These are phyloP conservation scores for Caenorhabditis auriculariae DNA, from an alignment of 2,888 invertebrate species.

Conservation along the genomic window DNA sequence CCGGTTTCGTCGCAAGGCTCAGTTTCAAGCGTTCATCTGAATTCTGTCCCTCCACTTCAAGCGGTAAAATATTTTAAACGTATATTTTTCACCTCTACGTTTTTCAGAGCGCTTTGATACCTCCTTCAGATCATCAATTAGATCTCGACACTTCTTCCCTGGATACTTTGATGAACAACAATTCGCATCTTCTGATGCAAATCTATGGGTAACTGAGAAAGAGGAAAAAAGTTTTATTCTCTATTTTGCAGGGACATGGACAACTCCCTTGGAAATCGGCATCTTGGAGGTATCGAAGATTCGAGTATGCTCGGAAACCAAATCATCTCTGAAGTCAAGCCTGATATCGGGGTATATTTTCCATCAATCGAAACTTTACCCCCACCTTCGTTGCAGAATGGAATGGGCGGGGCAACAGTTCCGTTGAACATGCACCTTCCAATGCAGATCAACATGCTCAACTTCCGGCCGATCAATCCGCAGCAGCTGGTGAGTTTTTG, in stretches of 20 bases:
- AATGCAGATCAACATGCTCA: constrained; percentile 42
- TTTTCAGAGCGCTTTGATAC: constrained; percentile 34
- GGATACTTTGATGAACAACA: constrained; percentile 42
- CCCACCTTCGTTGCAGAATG: no score
- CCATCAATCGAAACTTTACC: no score
- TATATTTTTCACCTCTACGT: neutral
- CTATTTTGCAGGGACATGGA: constrained; percentile 28
- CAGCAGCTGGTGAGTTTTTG: constrained; percentile 31
- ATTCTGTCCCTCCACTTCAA: constrained; percentile 35
- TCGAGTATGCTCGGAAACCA: constrained; percentile 17
- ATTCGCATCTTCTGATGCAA: constrained; percentile 40
- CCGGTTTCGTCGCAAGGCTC: neutral
- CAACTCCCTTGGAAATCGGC: constrained; percentile 15
- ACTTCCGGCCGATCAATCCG: constrained; percentile 22
- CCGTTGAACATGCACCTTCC: constrained; percentile 29
- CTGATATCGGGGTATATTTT: constrained; percentile 10
- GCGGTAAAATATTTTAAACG: constrained; percentile 15
- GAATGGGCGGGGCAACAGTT: constrained; percentile 11
- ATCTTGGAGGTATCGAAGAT: constrained; percentile 29
- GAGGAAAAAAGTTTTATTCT: no score
- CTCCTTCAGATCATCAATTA: constrained; percentile 43
- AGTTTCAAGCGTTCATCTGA: constrained; percentile 12
- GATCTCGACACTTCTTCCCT: constrained; percentile 47
- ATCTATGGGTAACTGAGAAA: constrained; percentile 35
- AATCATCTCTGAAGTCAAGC: constrained; percentile 23